Percentiles rank a stretch among this genome's conserved stretches.
Evolutionary conservation across 2,113 vertebrate genomes (phyloP).

Genomic region (Neofelis nebulosa): DNA sequence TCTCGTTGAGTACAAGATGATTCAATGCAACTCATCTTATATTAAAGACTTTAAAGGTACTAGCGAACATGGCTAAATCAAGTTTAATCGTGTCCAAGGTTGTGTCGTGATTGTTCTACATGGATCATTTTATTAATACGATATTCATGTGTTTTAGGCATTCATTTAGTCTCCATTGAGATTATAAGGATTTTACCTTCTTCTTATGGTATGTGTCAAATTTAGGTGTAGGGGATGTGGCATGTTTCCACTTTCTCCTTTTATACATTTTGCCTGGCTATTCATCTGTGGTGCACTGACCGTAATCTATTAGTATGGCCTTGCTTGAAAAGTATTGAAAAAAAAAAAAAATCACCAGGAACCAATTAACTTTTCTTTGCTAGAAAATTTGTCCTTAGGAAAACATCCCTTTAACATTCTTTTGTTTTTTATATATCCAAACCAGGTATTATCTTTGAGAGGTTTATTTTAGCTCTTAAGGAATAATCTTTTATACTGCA

Average conservation of each 20-base stretch:
- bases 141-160: background rate
- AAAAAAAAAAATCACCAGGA: constrained; percentile 2
- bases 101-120: background rate
- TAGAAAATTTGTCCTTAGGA: background rate
- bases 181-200: background rate
- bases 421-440: background rate
- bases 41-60: background rate
- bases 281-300: background rate
- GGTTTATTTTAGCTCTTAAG: background rate
- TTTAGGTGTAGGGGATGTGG: background rate
- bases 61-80: background rate
- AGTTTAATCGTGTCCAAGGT: background rate
- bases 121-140: background rate
- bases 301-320: background rate
- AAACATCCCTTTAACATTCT: background rate
- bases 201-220: background rate
- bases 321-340: background rate
- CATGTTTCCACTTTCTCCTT: background rate
- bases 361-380: background rate
- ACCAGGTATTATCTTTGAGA: background rate
- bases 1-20: background rate
- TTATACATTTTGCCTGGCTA: background rate
- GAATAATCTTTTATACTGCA: background rate
- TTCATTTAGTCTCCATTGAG: background rate
- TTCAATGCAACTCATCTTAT: background rate